Evolutionary conservation across 2,888 invertebrate species (phyloP).

Genomic region (Drosophila mettleri): DNA sequence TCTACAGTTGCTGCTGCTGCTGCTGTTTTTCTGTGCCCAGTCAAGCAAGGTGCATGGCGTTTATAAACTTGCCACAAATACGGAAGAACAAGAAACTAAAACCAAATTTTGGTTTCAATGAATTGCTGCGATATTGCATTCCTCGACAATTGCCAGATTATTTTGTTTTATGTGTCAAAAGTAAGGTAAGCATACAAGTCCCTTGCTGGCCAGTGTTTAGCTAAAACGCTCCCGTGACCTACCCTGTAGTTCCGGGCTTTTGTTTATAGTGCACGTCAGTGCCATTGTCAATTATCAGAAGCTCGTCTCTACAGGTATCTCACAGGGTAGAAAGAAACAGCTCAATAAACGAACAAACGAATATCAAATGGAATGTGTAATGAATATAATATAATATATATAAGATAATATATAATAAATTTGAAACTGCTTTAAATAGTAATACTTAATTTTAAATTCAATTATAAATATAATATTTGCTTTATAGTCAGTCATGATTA

Average conservation of each 20-base stretch:
- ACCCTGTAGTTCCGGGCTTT: constrained; percentile 99
- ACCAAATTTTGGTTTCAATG: constrained; percentile 11
- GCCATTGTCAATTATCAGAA: constrained; percentile 90
- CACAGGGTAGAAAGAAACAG: constrained; percentile 90
- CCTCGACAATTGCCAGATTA: constrained; percentile 45
- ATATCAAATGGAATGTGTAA: neutral
- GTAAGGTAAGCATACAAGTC: neutral
- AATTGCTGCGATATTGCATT: constrained; percentile 27
- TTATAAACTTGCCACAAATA: constrained; percentile 49
- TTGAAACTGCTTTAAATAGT: neutral
- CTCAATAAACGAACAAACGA: constrained; percentile 32
- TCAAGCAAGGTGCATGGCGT: constrained; percentile 51
- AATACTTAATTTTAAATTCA: too few relatives aligned
- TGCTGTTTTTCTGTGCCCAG: constrained; percentile 1
- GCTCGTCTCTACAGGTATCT: constrained; percentile 99
- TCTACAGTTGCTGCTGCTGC: constrained; percentile 5
- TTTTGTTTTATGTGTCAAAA: constrained; percentile 39
- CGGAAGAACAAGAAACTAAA: neutral
- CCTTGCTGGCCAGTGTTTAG: constrained; percentile 20
- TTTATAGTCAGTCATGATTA: too few relatives aligned
- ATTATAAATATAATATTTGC: too few relatives aligned
- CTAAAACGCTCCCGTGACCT: constrained; percentile 94
- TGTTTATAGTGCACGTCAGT: constrained; percentile 89
- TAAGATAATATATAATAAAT: too few relatives aligned
- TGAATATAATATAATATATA: too few relatives aligned